A percentile compares a stretch with the other conserved stretches of the same genome.
Conservation (phyloP, 1,140 invertebrate species). For the Ruditapes philippinarum region DNA sequence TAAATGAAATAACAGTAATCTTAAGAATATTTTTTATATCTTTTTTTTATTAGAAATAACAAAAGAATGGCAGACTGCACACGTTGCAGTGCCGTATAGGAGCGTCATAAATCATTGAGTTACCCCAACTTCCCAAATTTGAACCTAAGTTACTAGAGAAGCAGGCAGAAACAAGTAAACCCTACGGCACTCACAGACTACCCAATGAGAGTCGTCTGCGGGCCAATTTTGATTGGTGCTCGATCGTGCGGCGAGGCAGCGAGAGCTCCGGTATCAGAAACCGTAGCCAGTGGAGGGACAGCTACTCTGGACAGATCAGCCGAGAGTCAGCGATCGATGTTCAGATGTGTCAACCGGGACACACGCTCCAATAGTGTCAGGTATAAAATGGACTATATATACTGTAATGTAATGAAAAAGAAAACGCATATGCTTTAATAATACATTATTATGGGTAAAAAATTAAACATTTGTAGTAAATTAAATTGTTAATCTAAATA, state of each 20-base stretch:
- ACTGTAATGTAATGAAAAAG: background rate
- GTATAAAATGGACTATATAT: background rate
- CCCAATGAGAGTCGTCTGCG: constrained; percentile 45
- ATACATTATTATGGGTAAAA: background rate
- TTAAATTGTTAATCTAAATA: background rate
- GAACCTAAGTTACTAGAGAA: constrained; percentile 36
- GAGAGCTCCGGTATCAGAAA: constrained; percentile 49
- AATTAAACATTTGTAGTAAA: background rate
- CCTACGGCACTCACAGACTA: constrained; percentile 31
- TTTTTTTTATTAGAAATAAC: background rate
- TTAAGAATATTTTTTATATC: constrained; percentile 8
- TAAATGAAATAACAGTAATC: constrained; percentile 49
- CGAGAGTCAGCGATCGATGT: constrained; percentile 60
- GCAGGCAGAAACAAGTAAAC: constrained; percentile 50
- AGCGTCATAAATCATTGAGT: constrained; percentile 65
- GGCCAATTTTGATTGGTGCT: constrained; percentile 58
- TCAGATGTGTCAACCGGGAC: constrained; percentile 63
- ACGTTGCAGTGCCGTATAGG: constrained; percentile 57
- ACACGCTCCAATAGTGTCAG: constrained; percentile 38
- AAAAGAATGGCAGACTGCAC: constrained; percentile 65
- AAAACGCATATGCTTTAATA: background rate
- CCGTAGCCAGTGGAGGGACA: constrained; percentile 49
- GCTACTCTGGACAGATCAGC: constrained; percentile 59
- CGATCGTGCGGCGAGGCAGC: constrained; percentile 57
- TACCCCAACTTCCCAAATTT: constrained; percentile 61